Evolutionary conservation across 2,888 invertebrate species (phyloP), one percentile per base, ranked within the genome.

Genomic region (Tinea pellionella): DNA sequence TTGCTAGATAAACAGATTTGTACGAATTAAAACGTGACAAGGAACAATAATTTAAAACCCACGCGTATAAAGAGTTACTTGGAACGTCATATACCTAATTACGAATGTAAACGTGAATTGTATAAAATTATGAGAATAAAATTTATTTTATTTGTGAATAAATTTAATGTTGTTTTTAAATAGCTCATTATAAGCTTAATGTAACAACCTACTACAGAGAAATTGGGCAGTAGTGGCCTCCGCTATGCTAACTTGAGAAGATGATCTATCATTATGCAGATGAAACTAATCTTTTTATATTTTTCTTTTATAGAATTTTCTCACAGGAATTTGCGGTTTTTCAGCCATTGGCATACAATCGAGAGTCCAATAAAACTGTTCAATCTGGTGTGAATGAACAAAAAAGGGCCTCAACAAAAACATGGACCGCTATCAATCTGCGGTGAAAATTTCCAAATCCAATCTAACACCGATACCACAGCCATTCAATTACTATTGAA

Each of bases 401-500:
- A 24, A 53, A 24, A 47, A 16, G 47, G 47, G 18, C 15, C 47
- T 53, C n/a, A 53, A 53, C 18, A 53, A 53, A 53, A 53, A 68
- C 65, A 66, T 61, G 67, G 66, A 67, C 65, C 64, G 65, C 65
- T 67, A 70, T 69, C 69, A 71, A 73, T 73, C 66, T 63, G 66
- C 64, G 64, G 69, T 53, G 66, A 47, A 68, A 70, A 71, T 70
- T 67, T 68, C 63, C 68, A 69, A 72, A 72, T 67, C 68, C 69
- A 75, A 77, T 75, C 70, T 68, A 72, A 24, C 70, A 66, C 68
- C 63, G 37, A 64, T 59, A 43, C 60, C 60, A 42, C 60, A 61
- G 55, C 12, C 24, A 55, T 55, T 19, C 55, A 59, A 43, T 59
- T 59, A 47, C 47, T 47, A 15, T 9, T 13, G 47, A 6, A 16